Percentiles rank a stretch among this genome's conserved stretches.
phyloP scores from a whole-genome alignment of 2,888 invertebrate species.

The Eupeodes luniger region DNA sequence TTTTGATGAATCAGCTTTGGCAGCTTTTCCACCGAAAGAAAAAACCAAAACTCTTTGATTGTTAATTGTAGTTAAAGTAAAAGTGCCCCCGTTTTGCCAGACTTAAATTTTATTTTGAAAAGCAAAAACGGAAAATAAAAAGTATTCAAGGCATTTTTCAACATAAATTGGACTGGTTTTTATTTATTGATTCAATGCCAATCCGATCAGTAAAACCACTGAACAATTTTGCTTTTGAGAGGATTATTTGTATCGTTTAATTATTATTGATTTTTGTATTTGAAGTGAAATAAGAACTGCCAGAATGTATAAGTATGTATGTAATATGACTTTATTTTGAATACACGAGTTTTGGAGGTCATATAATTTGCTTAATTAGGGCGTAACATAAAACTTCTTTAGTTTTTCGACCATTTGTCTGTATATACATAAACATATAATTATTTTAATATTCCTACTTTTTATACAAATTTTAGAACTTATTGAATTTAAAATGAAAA shows the following conservation, averaged over 20 bases:
- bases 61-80: constrained; percentile 5
- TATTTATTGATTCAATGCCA: constrained; percentile 9
- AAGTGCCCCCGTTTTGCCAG: neutral
- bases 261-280: neutral
- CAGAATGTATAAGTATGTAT: no score
- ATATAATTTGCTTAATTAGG: no score
- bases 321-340: no score
- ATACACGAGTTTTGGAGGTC: no score
- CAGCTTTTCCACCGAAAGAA: neutral
- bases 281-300: neutral
- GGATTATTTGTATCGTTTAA: neutral
- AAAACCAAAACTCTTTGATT: neutral
- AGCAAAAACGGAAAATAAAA: neutral
- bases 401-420: no score
- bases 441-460: no score
- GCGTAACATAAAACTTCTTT: no score
- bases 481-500: no score
- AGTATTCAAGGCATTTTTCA: neutral
- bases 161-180: neutral
- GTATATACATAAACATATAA: no score
- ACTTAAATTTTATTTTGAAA: neutral
- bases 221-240: constrained; percentile 3
- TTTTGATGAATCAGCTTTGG: neutral
- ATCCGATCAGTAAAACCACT: neutral
- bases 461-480: no score